Evolutionary conservation across 2,888 invertebrate species (phyloP).

Genomic region (Gastrophysa polygoni): DNA sequence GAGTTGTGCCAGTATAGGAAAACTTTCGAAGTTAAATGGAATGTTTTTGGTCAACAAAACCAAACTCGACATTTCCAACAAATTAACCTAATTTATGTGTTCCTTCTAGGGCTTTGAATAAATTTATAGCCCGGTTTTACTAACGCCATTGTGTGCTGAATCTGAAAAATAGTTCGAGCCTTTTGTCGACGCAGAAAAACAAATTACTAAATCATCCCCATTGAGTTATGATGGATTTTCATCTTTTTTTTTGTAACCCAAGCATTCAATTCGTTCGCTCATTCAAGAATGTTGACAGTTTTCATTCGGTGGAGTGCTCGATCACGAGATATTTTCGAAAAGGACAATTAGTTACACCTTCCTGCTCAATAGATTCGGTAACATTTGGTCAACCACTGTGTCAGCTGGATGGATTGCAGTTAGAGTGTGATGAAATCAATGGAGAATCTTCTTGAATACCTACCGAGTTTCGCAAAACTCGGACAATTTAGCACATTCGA

Average conservation of each 20-base stretch:
- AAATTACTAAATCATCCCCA: slow-evolving; percentile 25
- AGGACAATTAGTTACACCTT: neutral
- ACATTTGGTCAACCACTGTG: too few species aligned
- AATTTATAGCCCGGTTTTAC: slow-evolving; percentile 23
- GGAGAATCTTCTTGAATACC: too few species aligned
- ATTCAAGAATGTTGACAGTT: neutral
- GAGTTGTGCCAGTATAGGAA: slow-evolving; percentile 10
- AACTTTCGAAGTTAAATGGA: slow-evolving; percentile 19
- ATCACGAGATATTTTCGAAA: neutral
- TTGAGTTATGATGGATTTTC: slow-evolving; percentile 16
- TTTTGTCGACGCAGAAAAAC: slow-evolving; percentile 26
- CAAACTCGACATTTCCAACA: slow-evolving; percentile 26
- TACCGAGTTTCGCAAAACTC: too few species aligned
- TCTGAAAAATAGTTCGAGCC: slow-evolving; percentile 22
- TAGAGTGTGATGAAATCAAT: too few species aligned
- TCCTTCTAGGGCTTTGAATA: slow-evolving; percentile 25
- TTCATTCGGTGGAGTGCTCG: neutral
- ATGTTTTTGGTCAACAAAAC: slow-evolving; percentile 28
- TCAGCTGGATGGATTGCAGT: too few species aligned
- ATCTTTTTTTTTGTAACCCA: neutral
- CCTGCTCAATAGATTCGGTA: too few species aligned
- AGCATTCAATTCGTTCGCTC: neutral
- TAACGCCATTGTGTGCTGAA: slow-evolving; percentile 21
- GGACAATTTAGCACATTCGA: too few species aligned
- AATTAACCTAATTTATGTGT: slow-evolving; percentile 32